Evolutionary conservation across 2,113 vertebrate species (phyloP).

Genomic region (Picathartes gymnocephalus): DNA sequence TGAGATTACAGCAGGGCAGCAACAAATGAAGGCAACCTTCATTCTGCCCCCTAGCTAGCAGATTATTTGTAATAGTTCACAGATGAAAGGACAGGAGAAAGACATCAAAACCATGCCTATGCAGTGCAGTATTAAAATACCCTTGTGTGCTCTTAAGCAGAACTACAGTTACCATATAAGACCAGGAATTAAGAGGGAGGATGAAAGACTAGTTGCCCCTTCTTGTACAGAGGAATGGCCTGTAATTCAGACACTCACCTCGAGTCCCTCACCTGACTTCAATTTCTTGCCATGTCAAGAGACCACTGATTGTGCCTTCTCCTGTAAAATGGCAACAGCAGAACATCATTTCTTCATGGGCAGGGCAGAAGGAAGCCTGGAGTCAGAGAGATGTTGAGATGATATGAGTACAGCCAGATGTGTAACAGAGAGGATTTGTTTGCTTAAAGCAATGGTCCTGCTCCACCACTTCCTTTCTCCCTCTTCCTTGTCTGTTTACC

Average conservation of each 20-base stretch:
- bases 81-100: not conserved
- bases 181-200: not conserved
- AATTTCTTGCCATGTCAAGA: not conserved
- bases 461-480: not conserved
- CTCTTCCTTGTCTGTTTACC: not conserved
- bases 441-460: not conserved
- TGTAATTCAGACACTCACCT: not conserved
- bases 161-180: not conserved
- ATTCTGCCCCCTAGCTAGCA: not conserved
- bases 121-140: not conserved
- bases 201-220: not conserved
- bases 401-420: not conserved
- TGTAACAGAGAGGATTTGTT: not conserved
- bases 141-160: not conserved
- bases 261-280: not conserved
- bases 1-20: not conserved
- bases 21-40: not conserved
- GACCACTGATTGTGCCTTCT: not conserved
- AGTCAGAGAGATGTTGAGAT: not conserved
- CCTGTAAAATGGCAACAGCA: not conserved
- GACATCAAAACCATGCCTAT: not conserved
- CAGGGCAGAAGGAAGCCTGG: not conserved
- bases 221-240: not conserved
- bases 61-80: not conserved
- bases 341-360: accelerated